phyloP scores from a whole-genome alignment of 1,140 invertebrate genomes.

The Aphidius gifuensis region DNA sequence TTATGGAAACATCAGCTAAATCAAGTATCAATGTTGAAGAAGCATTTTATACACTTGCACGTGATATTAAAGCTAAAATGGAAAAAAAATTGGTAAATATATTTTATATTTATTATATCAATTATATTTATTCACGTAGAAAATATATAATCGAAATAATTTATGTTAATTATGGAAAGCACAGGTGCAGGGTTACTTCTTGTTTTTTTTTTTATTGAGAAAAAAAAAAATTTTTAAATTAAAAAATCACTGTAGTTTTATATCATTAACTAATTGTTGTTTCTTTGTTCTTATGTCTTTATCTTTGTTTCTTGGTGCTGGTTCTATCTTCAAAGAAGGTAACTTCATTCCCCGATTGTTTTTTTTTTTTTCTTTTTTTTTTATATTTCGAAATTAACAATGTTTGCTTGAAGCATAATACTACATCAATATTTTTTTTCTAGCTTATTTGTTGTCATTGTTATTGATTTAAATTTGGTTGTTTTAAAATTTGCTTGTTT shows the following conservation, averaged over 20 bases:
- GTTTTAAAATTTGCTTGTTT: no score
- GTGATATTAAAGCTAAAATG: slow-evolving; percentile 92
- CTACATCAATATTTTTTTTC: no score
- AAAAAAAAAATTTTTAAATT: no score
- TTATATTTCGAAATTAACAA: background rate
- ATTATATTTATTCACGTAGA: background rate
- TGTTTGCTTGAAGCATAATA: no score
- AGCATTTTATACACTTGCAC: slow-evolving; percentile 88
- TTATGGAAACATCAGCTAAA: slow-evolving; percentile 92
- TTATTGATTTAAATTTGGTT: no score
- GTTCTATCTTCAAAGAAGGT: slow-evolving; percentile 56
- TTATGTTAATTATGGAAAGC: no score
- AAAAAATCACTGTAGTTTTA: no score
- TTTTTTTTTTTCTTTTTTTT: slow-evolving; percentile 24
- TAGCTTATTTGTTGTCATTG: no score
- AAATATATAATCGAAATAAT: no score
- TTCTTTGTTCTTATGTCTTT: slow-evolving; percentile 54
- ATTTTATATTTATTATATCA: background rate
- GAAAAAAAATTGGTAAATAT: slow-evolving; percentile 88
- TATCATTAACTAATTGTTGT: slow-evolving; percentile 23
- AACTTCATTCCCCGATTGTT: slow-evolving; percentile 40
- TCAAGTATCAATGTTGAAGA: slow-evolving; percentile 88
- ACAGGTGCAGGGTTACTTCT: no score
- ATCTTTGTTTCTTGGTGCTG: slow-evolving; percentile 51
- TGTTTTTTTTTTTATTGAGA: no score